Conservation (phyloP, 2,113 vertebrate genomes). For the Forbesichthys papilliferus region DNA sequence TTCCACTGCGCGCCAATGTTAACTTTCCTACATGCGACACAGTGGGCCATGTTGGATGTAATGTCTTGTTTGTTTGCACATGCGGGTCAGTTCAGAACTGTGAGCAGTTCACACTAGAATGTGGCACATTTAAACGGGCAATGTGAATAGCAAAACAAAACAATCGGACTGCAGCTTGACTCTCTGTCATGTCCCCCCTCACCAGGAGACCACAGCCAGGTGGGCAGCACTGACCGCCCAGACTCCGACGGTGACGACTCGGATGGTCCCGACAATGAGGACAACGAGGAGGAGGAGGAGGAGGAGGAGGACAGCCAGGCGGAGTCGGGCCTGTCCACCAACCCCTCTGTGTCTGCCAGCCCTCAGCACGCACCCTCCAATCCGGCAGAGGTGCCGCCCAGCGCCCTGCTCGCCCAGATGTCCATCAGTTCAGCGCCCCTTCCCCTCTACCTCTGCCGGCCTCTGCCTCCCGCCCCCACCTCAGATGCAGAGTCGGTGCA, state of each 20-base stretch:
- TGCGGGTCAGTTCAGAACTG: too few species aligned
- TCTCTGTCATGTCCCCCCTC: background rate
- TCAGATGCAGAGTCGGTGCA: constrained; percentile 62
- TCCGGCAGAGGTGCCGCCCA: constrained; percentile 83
- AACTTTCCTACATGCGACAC: too few species aligned
- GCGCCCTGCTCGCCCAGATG: constrained; percentile 91
- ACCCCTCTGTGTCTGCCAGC: constrained; percentile 91
- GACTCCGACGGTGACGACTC: constrained; percentile 94
- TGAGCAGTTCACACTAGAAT: too few species aligned
- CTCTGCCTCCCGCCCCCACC: constrained; percentile 24
- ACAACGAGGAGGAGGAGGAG: constrained; percentile 92
- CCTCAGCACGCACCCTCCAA: constrained; percentile 86
- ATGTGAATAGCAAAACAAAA: too few species aligned
- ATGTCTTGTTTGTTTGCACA: too few species aligned
- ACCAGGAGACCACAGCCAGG: constrained; percentile 86
- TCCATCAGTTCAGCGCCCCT: constrained; percentile 75
- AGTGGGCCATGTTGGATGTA: too few species aligned
- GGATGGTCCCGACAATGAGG: constrained; percentile 87
- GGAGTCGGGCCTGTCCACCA: constrained; percentile 90
- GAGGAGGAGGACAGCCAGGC: constrained; percentile 98
- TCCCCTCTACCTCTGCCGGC: constrained; percentile 36
- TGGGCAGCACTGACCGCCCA: constrained; percentile 78
- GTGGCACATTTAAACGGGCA: background rate
- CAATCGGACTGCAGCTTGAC: too few species aligned
- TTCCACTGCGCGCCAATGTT: too few species aligned